phyloP scores from a whole-genome alignment of 2,797 vertebrate genomes.

The Tarsius wallacei region DNA sequence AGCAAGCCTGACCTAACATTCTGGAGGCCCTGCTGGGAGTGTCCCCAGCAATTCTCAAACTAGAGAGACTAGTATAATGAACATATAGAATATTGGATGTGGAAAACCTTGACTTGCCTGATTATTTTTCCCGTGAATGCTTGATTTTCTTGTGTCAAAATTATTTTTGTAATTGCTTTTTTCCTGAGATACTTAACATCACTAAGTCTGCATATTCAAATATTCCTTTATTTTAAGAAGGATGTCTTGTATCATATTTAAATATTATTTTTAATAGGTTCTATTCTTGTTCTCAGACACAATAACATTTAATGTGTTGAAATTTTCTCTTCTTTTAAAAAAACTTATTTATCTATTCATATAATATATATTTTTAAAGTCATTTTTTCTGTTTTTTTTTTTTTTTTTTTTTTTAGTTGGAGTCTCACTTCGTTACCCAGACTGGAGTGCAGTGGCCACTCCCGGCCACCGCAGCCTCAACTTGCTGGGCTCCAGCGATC shows the following conservation, averaged over 20 bases:
- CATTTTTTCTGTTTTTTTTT: no score
- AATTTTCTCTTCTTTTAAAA: background rate
- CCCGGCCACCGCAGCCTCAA: no score
- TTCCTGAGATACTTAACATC: background rate
- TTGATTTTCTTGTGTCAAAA: background rate
- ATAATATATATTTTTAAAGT: background rate
- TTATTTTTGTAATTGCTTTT: background rate
- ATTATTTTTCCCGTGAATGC: background rate
- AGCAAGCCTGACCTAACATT: no score
- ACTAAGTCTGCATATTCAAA: background rate
- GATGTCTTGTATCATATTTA: background rate
- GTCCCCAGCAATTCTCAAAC: background rate
- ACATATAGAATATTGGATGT: background rate
- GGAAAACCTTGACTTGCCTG: background rate
- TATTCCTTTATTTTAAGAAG: background rate
- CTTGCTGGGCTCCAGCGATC: no score
- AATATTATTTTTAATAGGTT: background rate
- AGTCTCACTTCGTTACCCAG: no score
- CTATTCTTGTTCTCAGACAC: background rate
- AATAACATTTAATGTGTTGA: background rate
- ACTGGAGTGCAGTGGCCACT: no score
- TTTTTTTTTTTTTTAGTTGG: no score
- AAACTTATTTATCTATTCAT: background rate
- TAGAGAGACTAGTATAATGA: background rate
- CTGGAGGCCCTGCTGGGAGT: no score